Percentiles rank a stretch among this genome's conserved stretches.
phyloP scores from a whole-genome alignment of 2,888 invertebrate genomes.

The Perdita meconis region DNA sequence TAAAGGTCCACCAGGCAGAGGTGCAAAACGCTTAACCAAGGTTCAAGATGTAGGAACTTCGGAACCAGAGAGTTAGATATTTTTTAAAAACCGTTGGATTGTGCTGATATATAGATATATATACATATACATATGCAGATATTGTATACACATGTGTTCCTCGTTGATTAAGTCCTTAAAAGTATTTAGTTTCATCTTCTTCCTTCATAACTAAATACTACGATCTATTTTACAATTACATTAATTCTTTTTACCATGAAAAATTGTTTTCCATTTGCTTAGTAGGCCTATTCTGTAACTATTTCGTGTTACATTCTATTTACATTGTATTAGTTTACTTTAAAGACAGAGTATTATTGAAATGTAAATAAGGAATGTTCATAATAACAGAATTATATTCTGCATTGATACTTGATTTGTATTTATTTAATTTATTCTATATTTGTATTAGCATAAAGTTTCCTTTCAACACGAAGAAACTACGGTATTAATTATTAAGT shows the following conservation, averaged over 20 bases:
- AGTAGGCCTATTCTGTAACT: slow-evolving; percentile 77
- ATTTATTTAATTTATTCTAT: slow-evolving; percentile 13
- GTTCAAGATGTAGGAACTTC: slow-evolving; percentile 79
- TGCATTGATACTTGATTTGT: slow-evolving; percentile 6
- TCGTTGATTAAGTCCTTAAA: slow-evolving; percentile 2
- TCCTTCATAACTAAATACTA: slow-evolving; percentile 21
- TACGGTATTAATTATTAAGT: slow-evolving; percentile 7
- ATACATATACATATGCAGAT: slow-evolving; percentile 23
- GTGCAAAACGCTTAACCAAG: slow-evolving; percentile 95
- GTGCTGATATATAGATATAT: slow-evolving; percentile 22
- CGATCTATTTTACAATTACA: slow-evolving; percentile 20
- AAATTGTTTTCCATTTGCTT: slow-evolving; percentile 2
- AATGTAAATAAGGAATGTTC: slow-evolving; percentile 45
- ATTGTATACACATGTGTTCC: slow-evolving; percentile 12
- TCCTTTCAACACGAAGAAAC: background rate
- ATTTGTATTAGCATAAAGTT: background rate
- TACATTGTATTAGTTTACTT: slow-evolving; percentile 21
- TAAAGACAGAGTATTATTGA: slow-evolving; percentile 35
- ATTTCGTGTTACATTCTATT: slow-evolving; percentile 13
- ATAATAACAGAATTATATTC: slow-evolving; percentile 34
- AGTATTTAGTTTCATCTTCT: slow-evolving; percentile 8
- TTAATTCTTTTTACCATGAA: background rate
- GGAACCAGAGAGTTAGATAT: slow-evolving; percentile 69
- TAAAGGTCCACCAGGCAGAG: slow-evolving; percentile 97
- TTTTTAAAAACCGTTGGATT: slow-evolving; percentile 40